Base-by-base conservation (phyloP, 1,140 invertebrate genomes). In the Elymnias hypermnestra region DNA sequence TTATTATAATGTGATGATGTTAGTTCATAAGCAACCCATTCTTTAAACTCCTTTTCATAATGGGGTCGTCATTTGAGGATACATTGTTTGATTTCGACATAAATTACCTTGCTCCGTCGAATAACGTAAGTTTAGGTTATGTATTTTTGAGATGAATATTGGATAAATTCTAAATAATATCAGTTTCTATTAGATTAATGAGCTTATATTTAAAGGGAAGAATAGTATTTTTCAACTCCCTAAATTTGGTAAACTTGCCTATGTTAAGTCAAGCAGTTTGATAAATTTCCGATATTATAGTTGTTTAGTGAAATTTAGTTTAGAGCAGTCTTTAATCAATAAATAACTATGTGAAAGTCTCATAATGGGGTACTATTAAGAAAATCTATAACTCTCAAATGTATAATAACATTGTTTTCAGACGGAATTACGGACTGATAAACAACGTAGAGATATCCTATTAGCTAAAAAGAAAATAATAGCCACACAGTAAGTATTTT, bases 401-500 rank as follows among this genome's bases (percentile, higher is more conserved):
- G n/a, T 10, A 7, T 28, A 10, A n/a, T 12, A n/a, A 45, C 10
- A 10, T 2, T 40, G n/a, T 40, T 39, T 65, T 59, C 45, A 65
- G 57, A 33, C 36, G 31, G 28, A 44, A 5, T 38, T 19, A 13
- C 57, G 28, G 41, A 12, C 50, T 37, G 63, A 65, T 2, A 78
- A 70, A 45, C 48, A 54, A 13, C 44, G 63, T 4, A 63, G 64
- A 53, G 44, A 58, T 22, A 53, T 71, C 26, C 37, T 61, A 15
- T 45, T 61, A 17, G 38, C 60, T 3, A 79, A 79, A 47, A 58
- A 69, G 51, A 79, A 76, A 63, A 68, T 58, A 7, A 58, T 75
- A 23, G 48, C 63, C 15, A 74, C 69, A 29, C 53, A 72, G 75
- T 79, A 58, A 74, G 71, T 72, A 52, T n/a, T n/a, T n/a, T n/a